Base-by-base conservation (phyloP, 2,113 vertebrate genomes). In the Podilymbus podiceps region DNA sequence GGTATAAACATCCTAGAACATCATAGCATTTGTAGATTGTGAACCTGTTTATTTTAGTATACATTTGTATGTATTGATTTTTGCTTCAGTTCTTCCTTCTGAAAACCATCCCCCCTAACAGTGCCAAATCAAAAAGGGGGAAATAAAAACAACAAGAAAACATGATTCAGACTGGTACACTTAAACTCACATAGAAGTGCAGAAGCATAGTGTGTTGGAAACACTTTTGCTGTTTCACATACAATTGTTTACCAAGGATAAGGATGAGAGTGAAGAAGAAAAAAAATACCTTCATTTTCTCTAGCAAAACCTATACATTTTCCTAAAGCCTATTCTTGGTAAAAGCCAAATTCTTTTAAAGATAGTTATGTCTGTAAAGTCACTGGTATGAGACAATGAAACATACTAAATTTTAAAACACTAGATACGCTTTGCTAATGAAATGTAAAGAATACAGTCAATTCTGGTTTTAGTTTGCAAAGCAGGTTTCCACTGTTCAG, bases 1-100 rank as follows among this genome's bases (percentile, higher is more conserved):
- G 21, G 17, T 74, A 50, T 23, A 75, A 55, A 27, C 7, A 6
- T 30, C 28, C 40, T 78, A 44, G 17, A 81, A 59, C 53, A 88
- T 22, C 6, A 83, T 0, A 68, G 4, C 20, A 56, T 90, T 72
- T 86, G 14, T 58, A 76, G 55, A 67, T 3, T 74, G 49, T 47
- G 63, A 90, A 25, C 30, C 17, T 47, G 38, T 40, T 89, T 28
- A 62, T 82, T 67, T 86, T 55, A 90, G 35, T 17, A 74, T 62
- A 67, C 4, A 46, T 53, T 58, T 83, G 7, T 69, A 83, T 8
- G 25, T 85, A 62, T n/a, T n/a, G 42, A 69, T n/a, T 92, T 93
- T 96, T 92, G 31, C 76, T 83, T 91, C 64, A 74, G 38, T 67
- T 91, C 63, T 90, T 89, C n/a, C 25, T 82, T 79, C 67, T 86